A percentile compares a stretch with the other conserved stretches of the same genome.
These are phyloP conservation scores for Armadillidium nasatum DNA, from an alignment of 1,140 invertebrate genomes.

Conservation along the genomic window DNA sequence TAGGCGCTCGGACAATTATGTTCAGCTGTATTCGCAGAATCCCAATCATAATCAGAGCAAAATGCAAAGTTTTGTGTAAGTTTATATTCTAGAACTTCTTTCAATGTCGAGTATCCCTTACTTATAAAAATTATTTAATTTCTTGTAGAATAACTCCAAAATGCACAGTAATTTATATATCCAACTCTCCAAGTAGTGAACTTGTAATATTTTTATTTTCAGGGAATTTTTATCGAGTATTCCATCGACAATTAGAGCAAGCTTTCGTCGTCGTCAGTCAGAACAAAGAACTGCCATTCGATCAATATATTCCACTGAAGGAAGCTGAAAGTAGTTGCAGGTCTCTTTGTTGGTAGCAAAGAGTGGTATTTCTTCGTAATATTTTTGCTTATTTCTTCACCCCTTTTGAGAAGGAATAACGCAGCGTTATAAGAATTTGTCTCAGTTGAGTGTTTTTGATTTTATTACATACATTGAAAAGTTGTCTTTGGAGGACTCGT, in stretches of 20 bases:
- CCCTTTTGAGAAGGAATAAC: too few relatives aligned
- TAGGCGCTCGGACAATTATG: slow-evolving; percentile 27
- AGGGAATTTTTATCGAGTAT: slow-evolving; percentile 28
- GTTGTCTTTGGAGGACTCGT: too few relatives aligned
- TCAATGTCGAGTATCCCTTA: neutral
- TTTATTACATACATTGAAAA: too few relatives aligned
- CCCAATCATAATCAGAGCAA: slow-evolving; percentile 21
- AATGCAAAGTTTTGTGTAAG: slow-evolving; percentile 34
- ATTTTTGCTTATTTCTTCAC: too few relatives aligned
- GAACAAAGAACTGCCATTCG: slow-evolving; percentile 21
- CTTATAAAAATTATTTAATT: neutral
- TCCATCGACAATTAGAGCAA: slow-evolving; percentile 24
- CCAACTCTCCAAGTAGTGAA: neutral
- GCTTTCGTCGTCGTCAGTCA: slow-evolving; percentile 23
- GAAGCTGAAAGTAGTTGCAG: neutral
- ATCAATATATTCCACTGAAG: neutral
- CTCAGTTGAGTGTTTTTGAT: too few relatives aligned
- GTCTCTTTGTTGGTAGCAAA: too few relatives aligned
- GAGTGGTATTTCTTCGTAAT: too few relatives aligned
- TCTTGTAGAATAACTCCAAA: neutral
- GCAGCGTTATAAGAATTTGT: too few relatives aligned
- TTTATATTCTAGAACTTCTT: neutral
- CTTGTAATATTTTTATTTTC: neutral
- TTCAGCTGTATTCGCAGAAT: slow-evolving; percentile 29
- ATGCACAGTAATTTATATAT: neutral